Evolutionary conservation across 2,113 vertebrate genomes (phyloP), one percentile per base, ranked within the genome.

Genomic region (Cygnus atratus): DNA sequence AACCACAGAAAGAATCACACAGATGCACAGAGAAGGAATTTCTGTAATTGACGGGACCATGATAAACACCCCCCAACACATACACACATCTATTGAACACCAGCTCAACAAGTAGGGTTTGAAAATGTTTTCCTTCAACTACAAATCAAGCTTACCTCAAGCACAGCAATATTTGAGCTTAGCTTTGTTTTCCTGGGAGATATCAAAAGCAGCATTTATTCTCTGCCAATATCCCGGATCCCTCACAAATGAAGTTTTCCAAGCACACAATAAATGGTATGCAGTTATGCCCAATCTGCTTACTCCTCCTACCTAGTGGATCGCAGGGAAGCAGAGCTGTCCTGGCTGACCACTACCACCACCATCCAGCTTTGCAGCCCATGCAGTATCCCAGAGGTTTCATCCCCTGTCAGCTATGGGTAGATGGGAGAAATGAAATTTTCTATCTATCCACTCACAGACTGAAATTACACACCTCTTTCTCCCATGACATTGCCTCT

Each of bases 101-200:
- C 68, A 80, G 68, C 29, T 78, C 3, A 12, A 0, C 41, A 70
- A 87, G 25, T 25, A 74, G 82, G n/a, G 28, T 71, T 93, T 93
- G 75, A 57, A 87, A 95, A 76, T 13, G 76, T 9, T 22, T 48
- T 75, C 9, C 65, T 94, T 73, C n/a, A 73, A 9, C 54, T 57
- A 73, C 16, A 91, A 84, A 91, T 14, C 82, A 44, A 92, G 54
- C 70, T 84, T 58, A 91, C 66, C 58, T 84, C 1, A 0, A 87
- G 39, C 37, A 37, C 54, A 79, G 62, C 31, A 73, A 55, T 61
- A 35, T 75, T 72, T 71, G 48, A 52, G 43, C 4, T 26, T 48
- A 87, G 48, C 44, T 94, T 93, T 87, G 17, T 89, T 89, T 89
- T 93, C 65, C 55, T 20, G 25, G 6, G 81, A 94, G 35, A 76